These are phyloP conservation scores for Phoxinus dragarum DNA, from an alignment of 2,797 vertebrate genomes.

Conservation along the genomic window DNA sequence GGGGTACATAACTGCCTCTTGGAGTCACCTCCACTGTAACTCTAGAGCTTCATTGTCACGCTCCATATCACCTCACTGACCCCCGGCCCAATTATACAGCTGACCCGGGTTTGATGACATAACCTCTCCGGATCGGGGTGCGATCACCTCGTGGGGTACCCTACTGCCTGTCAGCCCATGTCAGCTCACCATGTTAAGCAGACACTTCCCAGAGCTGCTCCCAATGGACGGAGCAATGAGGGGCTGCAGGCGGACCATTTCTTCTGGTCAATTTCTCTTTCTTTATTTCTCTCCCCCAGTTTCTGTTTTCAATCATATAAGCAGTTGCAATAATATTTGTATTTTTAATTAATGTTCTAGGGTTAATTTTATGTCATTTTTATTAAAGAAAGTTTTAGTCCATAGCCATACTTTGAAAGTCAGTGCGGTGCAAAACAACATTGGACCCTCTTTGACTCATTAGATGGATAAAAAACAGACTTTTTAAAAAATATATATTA, in stretches of 20 bases:
- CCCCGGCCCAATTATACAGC: conserved; percentile 80
- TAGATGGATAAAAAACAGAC: too few species aligned
- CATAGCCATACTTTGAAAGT: too few species aligned
- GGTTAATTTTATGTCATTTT: background rate
- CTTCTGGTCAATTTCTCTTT: conserved; percentile 16
- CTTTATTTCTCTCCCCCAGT: background rate
- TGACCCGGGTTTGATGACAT: conserved; percentile 82
- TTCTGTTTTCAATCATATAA: conserved; percentile 2
- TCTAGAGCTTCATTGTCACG: conserved; percentile 80
- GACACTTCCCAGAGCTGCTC: conserved; percentile 79
- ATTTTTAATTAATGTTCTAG: background rate
- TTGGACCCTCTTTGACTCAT: too few species aligned
- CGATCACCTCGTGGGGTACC: conserved; percentile 68
- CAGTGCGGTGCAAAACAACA: too few species aligned
- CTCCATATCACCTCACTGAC: conserved; percentile 78
- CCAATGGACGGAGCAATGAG: conserved; percentile 62
- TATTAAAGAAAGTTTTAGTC: background rate
- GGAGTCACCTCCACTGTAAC: conserved; percentile 72
- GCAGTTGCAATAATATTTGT: background rate
- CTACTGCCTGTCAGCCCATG: conserved; percentile 77
- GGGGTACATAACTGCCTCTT: conserved; percentile 65
- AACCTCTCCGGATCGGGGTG: conserved; percentile 77
- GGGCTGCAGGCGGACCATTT: conserved; percentile 26
- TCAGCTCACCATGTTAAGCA: conserved; percentile 78
- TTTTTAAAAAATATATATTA: background rate